Evolutionary conservation across 2,797 vertebrate genomes (phyloP), one percentile per base, ranked within the genome.

Genomic region (Danio tinwini): DNA sequence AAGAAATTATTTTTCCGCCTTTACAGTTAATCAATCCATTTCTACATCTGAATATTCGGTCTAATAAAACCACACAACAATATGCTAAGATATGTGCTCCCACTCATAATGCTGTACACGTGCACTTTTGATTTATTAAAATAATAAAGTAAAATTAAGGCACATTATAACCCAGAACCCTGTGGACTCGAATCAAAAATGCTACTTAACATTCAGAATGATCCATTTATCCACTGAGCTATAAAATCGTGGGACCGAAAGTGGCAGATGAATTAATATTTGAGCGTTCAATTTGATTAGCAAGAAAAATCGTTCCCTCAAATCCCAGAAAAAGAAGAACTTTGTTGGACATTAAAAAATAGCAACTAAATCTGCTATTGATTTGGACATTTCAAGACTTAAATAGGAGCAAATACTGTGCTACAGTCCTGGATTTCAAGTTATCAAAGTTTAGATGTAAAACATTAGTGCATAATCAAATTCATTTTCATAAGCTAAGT

Each of bases 151-250:
- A 39, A 39, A 9, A 52, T 39, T 52, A 13, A 16, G 16, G 67
- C 49, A 53, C 14, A 53, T 69, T 53, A 52, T 1, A 53, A 50
- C 4, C 16, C 49, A 52, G 14, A 39, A 69, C 47, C 29, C 9
- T 0, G 6, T 40, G 67, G 50, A 39, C 10, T 69, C 29, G 0
- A 39, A 52, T 52, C 29, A 70, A 52, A 70, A 53, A 40, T 53
- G 16, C 67, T 70, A 53, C 67, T 70, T 70, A 70, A 70, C 67
- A 70, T 70, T 53, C 67, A 70, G 49, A 70, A 4, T 53, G 67
- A 53, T 70, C 10, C 29, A 70, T 70, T 70, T 17, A 70, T 70
- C 29, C 3, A 4, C 16, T 40, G 49, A 17, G 29, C 49, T 7
- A 53, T 16, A 39, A 53, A 69, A 53, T 17, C 67, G 29, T 50